Conservation (phyloP, 2,888 invertebrate genomes). For the Orchestes rusci region DNA sequence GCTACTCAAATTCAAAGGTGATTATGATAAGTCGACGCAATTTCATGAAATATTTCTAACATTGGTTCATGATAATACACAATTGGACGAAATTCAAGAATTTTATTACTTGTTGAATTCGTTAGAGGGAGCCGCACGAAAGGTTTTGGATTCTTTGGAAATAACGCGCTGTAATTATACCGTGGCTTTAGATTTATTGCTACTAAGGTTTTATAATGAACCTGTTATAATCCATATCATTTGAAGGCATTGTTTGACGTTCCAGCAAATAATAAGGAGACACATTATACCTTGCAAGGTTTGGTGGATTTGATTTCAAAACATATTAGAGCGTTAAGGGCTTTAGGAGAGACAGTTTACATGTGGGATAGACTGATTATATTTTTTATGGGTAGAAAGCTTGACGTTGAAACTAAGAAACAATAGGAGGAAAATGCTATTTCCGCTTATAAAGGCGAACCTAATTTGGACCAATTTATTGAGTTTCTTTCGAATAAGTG, state of each 20-base stretch:
- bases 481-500: not conserved
- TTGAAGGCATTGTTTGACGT: constrained; percentile 19
- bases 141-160: constrained; percentile 17
- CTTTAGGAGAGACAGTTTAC: constrained; percentile 14
- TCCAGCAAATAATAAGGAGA: constrained; percentile 13
- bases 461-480: not conserved
- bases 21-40: constrained; percentile 6
- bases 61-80: constrained; percentile 18
- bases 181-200: constrained; percentile 20
- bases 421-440: constrained; percentile 16
- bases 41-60: constrained; percentile 22
- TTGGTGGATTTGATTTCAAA: constrained; percentile 14
- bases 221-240: constrained; percentile 22
- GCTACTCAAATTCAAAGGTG: constrained; percentile 5
- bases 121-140: constrained; percentile 18
- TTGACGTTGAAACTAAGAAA: constrained; percentile 17
- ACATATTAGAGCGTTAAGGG: constrained; percentile 19
- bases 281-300: constrained; percentile 12
- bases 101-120: constrained; percentile 20
- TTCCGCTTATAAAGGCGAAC: not conserved
- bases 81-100: constrained; percentile 16
- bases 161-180: constrained; percentile 21
- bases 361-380: constrained; percentile 21
- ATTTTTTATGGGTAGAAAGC: constrained; percentile 18
- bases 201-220: constrained; percentile 22